These are phyloP conservation scores for Laticauda colubrina DNA, from an alignment of 2,113 vertebrate species.

Conservation along the genomic window DNA sequence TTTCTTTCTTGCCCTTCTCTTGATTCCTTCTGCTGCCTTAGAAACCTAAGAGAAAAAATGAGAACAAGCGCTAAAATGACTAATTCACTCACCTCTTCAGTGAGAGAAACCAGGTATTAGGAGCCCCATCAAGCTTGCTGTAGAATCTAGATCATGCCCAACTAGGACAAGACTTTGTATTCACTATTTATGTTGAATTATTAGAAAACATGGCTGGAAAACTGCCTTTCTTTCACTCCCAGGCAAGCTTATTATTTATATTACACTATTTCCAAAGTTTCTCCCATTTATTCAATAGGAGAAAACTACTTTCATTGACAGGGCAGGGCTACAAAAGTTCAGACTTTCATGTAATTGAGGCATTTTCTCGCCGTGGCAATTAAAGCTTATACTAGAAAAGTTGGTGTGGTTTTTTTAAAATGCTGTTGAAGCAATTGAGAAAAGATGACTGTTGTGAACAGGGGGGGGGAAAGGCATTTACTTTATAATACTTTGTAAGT, in stretches of 20 bases:
- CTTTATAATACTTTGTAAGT: neutral
- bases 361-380: conserved; percentile 33
- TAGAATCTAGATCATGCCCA: neutral
- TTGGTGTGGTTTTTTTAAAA: conserved; percentile 56
- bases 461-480: neutral
- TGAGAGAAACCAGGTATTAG: conserved; percentile 19
- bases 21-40: conserved; percentile 57
- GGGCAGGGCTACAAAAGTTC: conserved; percentile 42
- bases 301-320: neutral
- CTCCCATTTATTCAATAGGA: neutral
- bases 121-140: conserved; percentile 26
- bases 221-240: conserved; percentile 49
- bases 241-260: conserved; percentile 46
- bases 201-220: conserved; percentile 64
- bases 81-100: conserved; percentile 35
- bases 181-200: conserved; percentile 55
- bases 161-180: conserved; percentile 11
- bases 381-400: conserved; percentile 52
- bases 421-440: conserved; percentile 61
- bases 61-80: conserved; percentile 40
- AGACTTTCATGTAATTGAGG: conserved; percentile 30
- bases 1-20: conserved; percentile 1
- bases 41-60: conserved; percentile 41
- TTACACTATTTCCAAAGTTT: conserved; percentile 29
- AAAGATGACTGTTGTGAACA: conserved; percentile 57